Conservation (phyloP, 2,888 invertebrate genomes). For the Limnephilus auricula region DNA sequence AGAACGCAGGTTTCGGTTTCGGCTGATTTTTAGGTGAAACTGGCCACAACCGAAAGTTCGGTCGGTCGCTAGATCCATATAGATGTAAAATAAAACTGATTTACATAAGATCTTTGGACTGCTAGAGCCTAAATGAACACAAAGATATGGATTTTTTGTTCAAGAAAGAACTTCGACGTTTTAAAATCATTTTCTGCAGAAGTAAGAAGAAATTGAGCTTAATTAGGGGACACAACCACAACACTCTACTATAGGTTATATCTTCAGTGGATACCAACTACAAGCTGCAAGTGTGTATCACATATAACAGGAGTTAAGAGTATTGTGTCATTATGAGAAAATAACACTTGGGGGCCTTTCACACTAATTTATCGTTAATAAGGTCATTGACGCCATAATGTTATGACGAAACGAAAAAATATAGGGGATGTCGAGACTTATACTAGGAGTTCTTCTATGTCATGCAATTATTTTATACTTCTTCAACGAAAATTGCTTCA, state of each 20-base stretch:
- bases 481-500: background rate
- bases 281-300: background rate
- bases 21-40: too few relatives aligned
- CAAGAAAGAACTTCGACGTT: too few relatives aligned
- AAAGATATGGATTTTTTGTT: too few relatives aligned
- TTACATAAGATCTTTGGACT: too few relatives aligned
- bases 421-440: background rate
- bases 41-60: too few relatives aligned
- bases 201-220: background rate
- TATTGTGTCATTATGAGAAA: background rate
- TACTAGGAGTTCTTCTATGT: background rate
- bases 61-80: too few relatives aligned
- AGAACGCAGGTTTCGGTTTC: too few relatives aligned
- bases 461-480: background rate
- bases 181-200: too few relatives aligned
- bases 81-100: too few relatives aligned
- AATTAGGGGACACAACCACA: background rate
- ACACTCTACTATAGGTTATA: background rate
- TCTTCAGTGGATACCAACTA: background rate
- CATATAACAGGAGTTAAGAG: background rate
- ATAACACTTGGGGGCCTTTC: background rate
- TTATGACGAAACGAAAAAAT: background rate
- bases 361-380: background rate
- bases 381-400: background rate
- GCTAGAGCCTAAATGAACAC: too few relatives aligned